Base-by-base conservation (phyloP, 1,140 invertebrate genomes). In the Rhopalosiphum maidis region DNA sequence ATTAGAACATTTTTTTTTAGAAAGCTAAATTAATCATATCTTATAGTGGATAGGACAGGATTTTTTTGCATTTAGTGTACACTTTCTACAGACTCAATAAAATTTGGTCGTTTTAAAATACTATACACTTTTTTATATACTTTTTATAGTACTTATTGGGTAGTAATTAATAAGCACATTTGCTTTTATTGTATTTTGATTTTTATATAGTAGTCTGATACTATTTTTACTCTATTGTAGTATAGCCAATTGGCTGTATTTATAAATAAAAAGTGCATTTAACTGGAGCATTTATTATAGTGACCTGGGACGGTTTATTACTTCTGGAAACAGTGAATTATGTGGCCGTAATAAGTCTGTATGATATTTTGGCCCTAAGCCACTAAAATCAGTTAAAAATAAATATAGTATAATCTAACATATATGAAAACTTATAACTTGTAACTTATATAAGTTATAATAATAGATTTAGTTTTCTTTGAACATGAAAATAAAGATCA, bases 241-340 rank as follows among this genome's bases (percentile, higher is more conserved):
- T 35, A 91, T 25, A 82, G 18, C 91, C 68, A 48, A 35, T 77
- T 83, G 46, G 46, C 60, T 43, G 90, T 37, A 48, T 35, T 83
- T 85, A 92, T 85, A 92, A 92, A 92, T 92, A 92, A 92, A 92
- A 92, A 92, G 60, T 51, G 43, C 77, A 85, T 83, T 83, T n/a
- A 48, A 92, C 91, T 92, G 91, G 91, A 92, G 43, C 35, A 37
- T 48, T 92, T 82, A 35, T 83, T 83, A 48, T 37, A 83, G 18
- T 35, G 41, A 91, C 60, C 90, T n/a, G 41, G 35, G 51, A 41
- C 48, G 35, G 35, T 89, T 89, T 41, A 89, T 54, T 25, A 55
- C 88, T 89, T 89, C 88, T 89, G 88, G 88, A 89, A 89, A 89
- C 35, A 9, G 35, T 89, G 48, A 55, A 89, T 89, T 89, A 89